These are phyloP conservation scores for Coreoperca whiteheadi DNA, from an alignment of 2,113 vertebrate genomes.

Conservation along the genomic window DNA sequence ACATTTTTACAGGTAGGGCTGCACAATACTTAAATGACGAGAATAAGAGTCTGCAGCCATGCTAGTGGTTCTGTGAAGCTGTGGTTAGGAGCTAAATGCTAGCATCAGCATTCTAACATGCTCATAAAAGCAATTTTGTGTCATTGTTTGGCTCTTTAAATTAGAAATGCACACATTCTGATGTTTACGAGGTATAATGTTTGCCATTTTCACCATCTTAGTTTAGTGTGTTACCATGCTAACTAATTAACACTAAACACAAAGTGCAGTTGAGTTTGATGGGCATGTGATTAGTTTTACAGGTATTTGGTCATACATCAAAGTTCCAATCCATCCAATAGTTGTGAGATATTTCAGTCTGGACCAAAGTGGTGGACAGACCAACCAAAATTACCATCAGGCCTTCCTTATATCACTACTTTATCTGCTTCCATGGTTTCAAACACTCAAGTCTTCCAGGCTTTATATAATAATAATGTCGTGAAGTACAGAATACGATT, in stretches of 20 bases:
- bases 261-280: not conserved
- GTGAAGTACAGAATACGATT: conserved; percentile 39
- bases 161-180: too few relatives aligned
- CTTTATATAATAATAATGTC: conserved; percentile 51
- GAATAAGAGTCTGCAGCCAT: not conserved
- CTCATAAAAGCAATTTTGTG: not conserved
- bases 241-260: not conserved
- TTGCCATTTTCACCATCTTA: not conserved
- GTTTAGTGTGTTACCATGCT: not conserved
- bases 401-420: not conserved
- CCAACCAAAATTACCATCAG: not conserved
- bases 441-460: not conserved
- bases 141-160: not conserved
- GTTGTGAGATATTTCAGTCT: not conserved
- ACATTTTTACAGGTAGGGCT: not conserved
- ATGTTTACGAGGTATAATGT: not conserved
- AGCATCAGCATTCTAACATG: too few relatives aligned
- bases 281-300: not conserved
- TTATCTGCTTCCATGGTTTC: not conserved
- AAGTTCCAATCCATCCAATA: not conserved
- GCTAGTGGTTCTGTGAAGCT: too few relatives aligned
- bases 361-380: not conserved
- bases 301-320: not conserved
- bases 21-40: not conserved
- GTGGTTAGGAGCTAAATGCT: too few relatives aligned